Evolutionary conservation across 2,113 vertebrate genomes (phyloP).

Genomic region (Epinephelus cyanopodus): DNA sequence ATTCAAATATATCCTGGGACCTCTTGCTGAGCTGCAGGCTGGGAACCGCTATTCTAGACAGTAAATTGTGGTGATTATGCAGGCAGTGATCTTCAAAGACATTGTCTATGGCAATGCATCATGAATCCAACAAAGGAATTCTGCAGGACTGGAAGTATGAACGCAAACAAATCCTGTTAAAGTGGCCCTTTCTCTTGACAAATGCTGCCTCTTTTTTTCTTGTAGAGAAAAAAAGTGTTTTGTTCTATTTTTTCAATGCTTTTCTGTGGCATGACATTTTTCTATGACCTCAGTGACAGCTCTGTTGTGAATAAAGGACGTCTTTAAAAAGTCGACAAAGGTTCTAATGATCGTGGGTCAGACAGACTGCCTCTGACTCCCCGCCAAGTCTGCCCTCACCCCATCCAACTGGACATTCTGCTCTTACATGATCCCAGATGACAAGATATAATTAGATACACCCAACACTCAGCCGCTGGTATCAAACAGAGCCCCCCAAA

Average conservation of each 20-base stretch:
- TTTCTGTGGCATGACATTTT: no score
- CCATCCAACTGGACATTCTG: constrained; percentile 58
- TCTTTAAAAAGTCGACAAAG: constrained; percentile 29
- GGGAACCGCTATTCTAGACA: not conserved
- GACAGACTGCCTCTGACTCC: constrained; percentile 34
- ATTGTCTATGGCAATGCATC: not conserved
- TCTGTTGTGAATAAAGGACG: constrained; percentile 23
- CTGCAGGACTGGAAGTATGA: not conserved
- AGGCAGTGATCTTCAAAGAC: not conserved
- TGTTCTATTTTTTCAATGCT: not conserved
- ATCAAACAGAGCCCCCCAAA: constrained; percentile 33
- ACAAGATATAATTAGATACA: constrained; percentile 68
- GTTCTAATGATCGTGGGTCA: constrained; percentile 25
- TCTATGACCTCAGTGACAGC: not conserved
- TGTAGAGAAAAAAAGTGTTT: not conserved
- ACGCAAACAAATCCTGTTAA: not conserved
- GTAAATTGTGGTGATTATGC: not conserved
- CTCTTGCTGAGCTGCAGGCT: not conserved
- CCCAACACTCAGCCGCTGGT: constrained; percentile 30
- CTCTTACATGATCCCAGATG: constrained; percentile 65
- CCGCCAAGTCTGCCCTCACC: constrained; percentile 49
- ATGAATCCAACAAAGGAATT: not conserved
- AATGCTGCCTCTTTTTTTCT: not conserved
- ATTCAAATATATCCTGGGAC: not conserved
- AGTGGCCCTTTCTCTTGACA: not conserved